Evolutionary conservation across 2,113 vertebrate species (phyloP).

Genomic region (Phylloscopus whistleri): DNA sequence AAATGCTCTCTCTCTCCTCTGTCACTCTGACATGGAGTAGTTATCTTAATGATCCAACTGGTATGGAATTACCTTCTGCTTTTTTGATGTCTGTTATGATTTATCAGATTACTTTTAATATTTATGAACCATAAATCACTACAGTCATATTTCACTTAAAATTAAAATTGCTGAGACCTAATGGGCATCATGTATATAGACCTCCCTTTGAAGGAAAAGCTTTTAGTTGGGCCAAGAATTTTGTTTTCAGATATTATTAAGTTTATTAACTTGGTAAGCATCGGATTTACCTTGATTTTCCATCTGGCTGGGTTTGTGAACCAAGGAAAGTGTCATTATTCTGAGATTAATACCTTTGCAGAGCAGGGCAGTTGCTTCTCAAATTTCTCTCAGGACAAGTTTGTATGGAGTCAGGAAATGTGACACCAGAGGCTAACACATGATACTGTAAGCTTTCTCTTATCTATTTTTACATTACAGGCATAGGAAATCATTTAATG

Average conservation of each 20-base stretch:
- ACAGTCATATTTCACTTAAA: background rate
- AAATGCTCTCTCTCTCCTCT: background rate
- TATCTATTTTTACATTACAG: background rate
- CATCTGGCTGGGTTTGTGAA: background rate
- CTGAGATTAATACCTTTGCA: background rate
- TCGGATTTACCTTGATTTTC: background rate
- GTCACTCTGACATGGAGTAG: background rate
- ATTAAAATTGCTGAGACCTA: background rate
- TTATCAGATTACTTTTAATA: background rate
- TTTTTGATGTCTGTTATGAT: background rate
- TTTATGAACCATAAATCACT: background rate
- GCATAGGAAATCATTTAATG: background rate
- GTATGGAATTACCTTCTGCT: background rate
- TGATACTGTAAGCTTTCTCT: background rate
- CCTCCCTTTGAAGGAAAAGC: background rate
- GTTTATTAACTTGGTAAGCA: background rate
- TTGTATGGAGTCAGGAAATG: background rate
- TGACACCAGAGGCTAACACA: background rate
- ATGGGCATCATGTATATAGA: rapidly evolving
- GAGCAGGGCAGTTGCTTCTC: background rate
- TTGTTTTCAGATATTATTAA: background rate
- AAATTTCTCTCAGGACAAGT: background rate
- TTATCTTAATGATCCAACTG: background rate
- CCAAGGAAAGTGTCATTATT: background rate
- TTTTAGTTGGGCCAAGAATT: background rate